Conservation (phyloP, 2,888 invertebrate genomes). For the Lepeophtheirus nordmannii region DNA sequence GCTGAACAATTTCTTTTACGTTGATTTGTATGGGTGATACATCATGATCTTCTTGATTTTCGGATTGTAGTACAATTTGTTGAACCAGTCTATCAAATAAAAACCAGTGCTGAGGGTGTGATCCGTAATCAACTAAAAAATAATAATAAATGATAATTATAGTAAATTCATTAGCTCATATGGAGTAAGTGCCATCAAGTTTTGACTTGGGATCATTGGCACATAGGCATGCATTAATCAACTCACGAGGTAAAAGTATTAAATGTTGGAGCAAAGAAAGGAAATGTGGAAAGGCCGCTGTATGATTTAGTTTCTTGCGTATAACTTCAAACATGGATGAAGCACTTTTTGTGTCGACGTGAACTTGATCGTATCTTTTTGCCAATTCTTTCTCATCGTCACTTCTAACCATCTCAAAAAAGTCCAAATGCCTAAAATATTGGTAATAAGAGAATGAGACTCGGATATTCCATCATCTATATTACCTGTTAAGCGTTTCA, state of each 20-base stretch:
- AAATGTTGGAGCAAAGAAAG: conserved; percentile 76
- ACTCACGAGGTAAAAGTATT: conserved; percentile 56
- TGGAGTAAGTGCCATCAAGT: neutral
- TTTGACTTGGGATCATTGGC: too few relatives aligned
- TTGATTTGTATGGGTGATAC: conserved; percentile 71
- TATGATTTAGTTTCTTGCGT: conserved; percentile 70
- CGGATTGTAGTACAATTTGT: conserved; percentile 72
- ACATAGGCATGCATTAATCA: neutral
- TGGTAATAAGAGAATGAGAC: too few relatives aligned
- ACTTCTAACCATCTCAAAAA: conserved; percentile 93
- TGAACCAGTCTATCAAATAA: conserved; percentile 85
- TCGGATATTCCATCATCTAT: neutral
- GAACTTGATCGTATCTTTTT: conserved; percentile 71
- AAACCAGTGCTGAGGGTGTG: conserved; percentile 80
- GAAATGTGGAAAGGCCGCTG: conserved; percentile 81
- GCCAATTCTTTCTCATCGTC: conserved; percentile 91
- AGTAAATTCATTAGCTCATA: neutral
- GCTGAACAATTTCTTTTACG: conserved; percentile 72
- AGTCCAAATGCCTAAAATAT: conserved; percentile 69
- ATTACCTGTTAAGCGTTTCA: conserved; percentile 62
- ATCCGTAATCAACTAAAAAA: conserved; percentile 59
- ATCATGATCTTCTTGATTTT: conserved; percentile 59
- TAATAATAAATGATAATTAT: neutral
- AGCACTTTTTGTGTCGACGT: conserved; percentile 85
- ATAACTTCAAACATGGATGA: conserved; percentile 79